Conservation (phyloP, 2,113 vertebrate genomes). For the Paracyprichromis sp. region DNA sequence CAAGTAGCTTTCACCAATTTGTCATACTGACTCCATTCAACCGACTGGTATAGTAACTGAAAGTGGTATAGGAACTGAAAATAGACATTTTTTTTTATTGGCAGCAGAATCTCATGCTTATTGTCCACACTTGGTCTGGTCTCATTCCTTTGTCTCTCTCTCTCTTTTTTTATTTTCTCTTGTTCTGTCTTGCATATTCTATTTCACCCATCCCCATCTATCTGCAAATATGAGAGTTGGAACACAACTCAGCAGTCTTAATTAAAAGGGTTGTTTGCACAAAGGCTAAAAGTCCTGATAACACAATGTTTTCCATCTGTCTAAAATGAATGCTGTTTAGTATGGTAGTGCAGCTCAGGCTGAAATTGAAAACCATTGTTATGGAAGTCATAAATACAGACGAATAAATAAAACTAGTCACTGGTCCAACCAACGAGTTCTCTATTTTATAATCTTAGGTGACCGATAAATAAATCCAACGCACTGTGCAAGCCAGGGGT, state of each 20-base stretch:
- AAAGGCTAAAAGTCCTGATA: slow-evolving; percentile 50
- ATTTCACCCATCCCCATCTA: not conserved
- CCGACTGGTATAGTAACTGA: not conserved
- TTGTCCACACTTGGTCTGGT: not conserved
- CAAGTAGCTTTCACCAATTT: not conserved
- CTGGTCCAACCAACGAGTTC: not conserved
- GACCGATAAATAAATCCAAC: not conserved
- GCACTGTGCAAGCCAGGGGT: not conserved
- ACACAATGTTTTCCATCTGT: slow-evolving; percentile 26
- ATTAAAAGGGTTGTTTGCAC: slow-evolving; percentile 55
- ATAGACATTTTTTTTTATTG: not conserved
- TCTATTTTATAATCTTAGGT: not conserved
- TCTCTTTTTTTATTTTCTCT: not conserved
- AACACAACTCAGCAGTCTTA: slow-evolving; percentile 41
- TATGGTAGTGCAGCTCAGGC: slow-evolving; percentile 8
- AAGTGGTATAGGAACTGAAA: not conserved
- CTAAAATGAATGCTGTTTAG: slow-evolving; percentile 35
- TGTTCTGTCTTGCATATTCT: not conserved
- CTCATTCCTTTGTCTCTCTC: not conserved
- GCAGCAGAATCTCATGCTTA: not conserved
- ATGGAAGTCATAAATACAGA: slow-evolving; percentile 1
- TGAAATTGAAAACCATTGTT: slow-evolving; percentile 20
- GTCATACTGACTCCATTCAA: not conserved
- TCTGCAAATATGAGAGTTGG: slow-evolving; percentile 31
- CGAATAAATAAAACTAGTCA: not conserved